phyloP scores from a whole-genome alignment of 1,140 invertebrate species.

The Phenacoccus solenopsis region DNA sequence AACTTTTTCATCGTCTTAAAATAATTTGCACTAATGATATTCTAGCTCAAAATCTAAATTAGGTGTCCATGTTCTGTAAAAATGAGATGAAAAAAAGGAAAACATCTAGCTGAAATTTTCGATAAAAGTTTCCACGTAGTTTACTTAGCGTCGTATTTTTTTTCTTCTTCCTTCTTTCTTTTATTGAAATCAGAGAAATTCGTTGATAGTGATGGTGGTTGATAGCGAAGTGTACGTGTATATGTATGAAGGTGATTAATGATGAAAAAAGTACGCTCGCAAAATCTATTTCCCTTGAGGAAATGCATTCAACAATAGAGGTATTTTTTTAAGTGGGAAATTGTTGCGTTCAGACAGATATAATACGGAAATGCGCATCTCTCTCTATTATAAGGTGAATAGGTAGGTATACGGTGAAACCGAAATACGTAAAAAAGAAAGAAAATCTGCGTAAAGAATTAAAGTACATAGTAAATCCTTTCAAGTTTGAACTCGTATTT shows the following conservation, averaged over 20 bases:
- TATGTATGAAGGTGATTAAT: slow-evolving; percentile 8
- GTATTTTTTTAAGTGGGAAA: slow-evolving; percentile 9
- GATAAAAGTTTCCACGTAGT: background rate
- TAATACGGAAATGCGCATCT: slow-evolving; percentile 6
- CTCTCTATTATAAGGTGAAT: no score
- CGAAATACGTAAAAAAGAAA: no score
- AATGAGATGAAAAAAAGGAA: no score
- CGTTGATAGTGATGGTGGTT: slow-evolving; percentile 5
- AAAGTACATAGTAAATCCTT: no score
- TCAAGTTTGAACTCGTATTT: no score
- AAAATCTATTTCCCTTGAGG: slow-evolving; percentile 14
- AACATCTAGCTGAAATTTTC: no score
- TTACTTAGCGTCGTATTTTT: background rate
- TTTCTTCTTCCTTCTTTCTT: background rate
- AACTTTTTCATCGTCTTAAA: no score
- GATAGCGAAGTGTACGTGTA: slow-evolving; percentile 11
- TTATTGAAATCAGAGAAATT: slow-evolving; percentile 15
- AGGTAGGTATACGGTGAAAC: no score
- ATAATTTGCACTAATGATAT: no score
- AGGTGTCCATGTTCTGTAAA: no score
- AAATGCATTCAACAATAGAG: slow-evolving; percentile 17
- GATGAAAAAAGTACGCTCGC: background rate
- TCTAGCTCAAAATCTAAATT: no score
- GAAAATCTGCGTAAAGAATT: no score
- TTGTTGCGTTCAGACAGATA: slow-evolving; percentile 17